A percentile compares a stretch with the other conserved stretches of the same genome.
Conservation (phyloP, 2,797 vertebrate species). For the Buphagus erythrorhynchus region DNA sequence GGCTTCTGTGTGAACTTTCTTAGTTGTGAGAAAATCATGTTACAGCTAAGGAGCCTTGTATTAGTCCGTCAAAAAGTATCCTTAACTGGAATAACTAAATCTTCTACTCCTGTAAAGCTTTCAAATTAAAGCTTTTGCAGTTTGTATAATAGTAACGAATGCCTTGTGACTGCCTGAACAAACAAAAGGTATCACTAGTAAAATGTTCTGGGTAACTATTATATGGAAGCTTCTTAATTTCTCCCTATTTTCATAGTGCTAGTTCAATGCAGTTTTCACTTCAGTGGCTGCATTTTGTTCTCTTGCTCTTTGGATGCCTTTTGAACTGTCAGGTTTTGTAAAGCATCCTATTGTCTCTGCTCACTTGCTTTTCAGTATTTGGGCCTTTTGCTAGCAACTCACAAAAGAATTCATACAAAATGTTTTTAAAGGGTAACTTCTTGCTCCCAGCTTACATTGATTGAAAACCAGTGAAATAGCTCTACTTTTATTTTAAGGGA, state of each 20-base stretch:
- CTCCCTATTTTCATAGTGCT: background rate
- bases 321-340: background rate
- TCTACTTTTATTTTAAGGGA: background rate
- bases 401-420: background rate
- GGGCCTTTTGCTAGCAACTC: background rate
- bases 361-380: background rate
- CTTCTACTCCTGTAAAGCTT: background rate
- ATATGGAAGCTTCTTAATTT: background rate
- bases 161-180: background rate
- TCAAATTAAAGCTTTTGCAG: background rate
- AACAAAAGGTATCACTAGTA: background rate
- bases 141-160: background rate
- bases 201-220: background rate
- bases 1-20: background rate
- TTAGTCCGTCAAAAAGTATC: background rate
- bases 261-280: background rate
- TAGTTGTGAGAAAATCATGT: background rate
- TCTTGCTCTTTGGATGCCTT: background rate
- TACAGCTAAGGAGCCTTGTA: background rate
- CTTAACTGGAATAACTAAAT: background rate
- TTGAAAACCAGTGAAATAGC: background rate
- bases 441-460: background rate
- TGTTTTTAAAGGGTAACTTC: background rate
- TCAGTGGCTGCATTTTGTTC: background rate
- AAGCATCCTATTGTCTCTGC: background rate